A percentile compares a stretch with the other conserved stretches of the same genome.
Conservation (phyloP, 2,888 invertebrate species). For the Brenthis ino region DNA sequence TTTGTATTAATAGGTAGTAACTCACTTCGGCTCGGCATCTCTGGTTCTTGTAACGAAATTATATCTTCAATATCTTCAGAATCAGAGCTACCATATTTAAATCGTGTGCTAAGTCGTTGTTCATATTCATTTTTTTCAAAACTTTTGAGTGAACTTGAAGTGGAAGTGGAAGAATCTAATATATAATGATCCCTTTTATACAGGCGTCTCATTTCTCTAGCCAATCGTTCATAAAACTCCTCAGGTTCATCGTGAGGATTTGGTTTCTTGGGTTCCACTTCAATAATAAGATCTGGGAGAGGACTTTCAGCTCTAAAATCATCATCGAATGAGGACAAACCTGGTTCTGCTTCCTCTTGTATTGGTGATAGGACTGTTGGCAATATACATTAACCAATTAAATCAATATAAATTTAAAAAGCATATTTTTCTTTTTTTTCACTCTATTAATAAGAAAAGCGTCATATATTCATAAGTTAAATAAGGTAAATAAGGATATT, state of each 20-base stretch:
- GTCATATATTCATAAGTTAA: not conserved
- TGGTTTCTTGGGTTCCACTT: slow-evolving; percentile 20
- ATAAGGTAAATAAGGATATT: too few relatives aligned
- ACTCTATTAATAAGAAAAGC: too few relatives aligned
- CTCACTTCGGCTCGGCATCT: not conserved
- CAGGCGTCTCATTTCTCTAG: slow-evolving; percentile 28
- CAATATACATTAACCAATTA: not conserved
- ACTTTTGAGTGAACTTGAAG: not conserved
- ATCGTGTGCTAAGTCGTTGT: not conserved
- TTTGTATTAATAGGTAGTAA: not conserved
- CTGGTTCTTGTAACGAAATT: not conserved
- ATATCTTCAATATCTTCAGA: not conserved
- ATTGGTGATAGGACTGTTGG: slow-evolving; percentile 6
- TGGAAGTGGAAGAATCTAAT: not conserved
- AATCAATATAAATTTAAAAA: not conserved
- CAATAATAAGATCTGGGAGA: slow-evolving; percentile 32
- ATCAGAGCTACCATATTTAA: not conserved
- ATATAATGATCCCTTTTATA: slow-evolving; percentile 25
- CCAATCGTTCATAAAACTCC: slow-evolving; percentile 27
- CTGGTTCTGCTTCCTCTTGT: slow-evolving; percentile 20
- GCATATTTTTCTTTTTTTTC: not conserved
- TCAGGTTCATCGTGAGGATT: slow-evolving; percentile 24
- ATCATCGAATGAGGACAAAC: not conserved
- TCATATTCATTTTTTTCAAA: slow-evolving; percentile 7
- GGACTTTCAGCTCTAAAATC: slow-evolving; percentile 25